These are phyloP conservation scores for Latrodectus hesperus DNA, from an alignment of 2,888 invertebrate genomes.

Conservation along the genomic window DNA sequence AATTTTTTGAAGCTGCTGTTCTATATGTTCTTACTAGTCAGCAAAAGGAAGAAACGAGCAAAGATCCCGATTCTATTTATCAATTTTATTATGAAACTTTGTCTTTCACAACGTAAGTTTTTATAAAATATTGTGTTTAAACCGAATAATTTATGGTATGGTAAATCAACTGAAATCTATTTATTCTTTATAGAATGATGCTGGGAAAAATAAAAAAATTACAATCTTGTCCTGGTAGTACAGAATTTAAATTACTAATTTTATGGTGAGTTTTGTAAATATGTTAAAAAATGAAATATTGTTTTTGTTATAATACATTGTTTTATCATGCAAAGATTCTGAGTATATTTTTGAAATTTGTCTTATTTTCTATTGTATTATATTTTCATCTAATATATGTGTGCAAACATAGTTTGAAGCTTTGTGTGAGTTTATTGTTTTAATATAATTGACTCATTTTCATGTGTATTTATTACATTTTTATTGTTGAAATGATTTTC, in stretches of 20 bases:
- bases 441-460: no score
- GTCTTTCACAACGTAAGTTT: constrained; percentile 53
- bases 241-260: constrained; percentile 58
- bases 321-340: not conserved
- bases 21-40: constrained; percentile 65
- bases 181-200: constrained; percentile 33
- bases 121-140: not conserved
- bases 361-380: no score
- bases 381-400: no score
- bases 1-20: constrained; percentile 61
- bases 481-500: no score
- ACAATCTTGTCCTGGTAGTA: constrained; percentile 58
- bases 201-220: constrained; percentile 36
- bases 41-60: constrained; percentile 58
- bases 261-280: constrained; percentile 49
- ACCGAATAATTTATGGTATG: not conserved
- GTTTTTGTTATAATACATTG: not conserved
- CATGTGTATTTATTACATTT: no score
- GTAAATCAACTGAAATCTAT: not conserved
- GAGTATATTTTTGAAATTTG: not conserved
- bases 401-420: no score
- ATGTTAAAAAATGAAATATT: constrained; percentile 21
- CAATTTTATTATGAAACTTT: constrained; percentile 53
- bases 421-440: no score
- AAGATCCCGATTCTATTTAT: constrained; percentile 56